A percentile compares a stretch with the other conserved stretches of the same genome.
Evolutionary conservation across 2,113 vertebrate genomes (phyloP).

Genomic region (Grallaria varia): DNA sequence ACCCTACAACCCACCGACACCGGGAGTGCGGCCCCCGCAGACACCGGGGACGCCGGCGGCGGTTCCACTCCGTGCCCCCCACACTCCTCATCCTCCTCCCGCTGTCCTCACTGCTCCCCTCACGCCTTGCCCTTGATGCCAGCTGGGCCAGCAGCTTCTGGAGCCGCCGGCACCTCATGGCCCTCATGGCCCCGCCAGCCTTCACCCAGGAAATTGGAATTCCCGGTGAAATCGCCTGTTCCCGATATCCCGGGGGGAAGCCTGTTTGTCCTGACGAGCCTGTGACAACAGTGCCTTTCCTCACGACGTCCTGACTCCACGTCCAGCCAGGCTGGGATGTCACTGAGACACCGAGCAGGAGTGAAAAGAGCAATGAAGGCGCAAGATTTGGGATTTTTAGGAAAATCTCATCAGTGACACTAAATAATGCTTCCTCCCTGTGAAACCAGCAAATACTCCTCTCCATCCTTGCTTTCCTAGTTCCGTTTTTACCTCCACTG

Average conservation of each 20-base stretch:
- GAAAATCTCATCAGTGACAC: neutral
- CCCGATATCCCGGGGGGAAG: neutral
- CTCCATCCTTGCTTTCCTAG: neutral
- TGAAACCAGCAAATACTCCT: neutral
- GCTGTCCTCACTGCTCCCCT: neutral
- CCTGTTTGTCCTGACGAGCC: slow-evolving; percentile 21
- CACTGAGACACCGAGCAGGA: neutral
- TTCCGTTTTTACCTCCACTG: neutral
- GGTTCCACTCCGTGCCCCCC: neutral
- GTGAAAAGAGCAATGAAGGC: neutral
- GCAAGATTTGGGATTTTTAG: neutral
- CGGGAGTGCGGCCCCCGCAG: neutral
- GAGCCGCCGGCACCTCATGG: too few species aligned
- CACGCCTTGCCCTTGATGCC: neutral
- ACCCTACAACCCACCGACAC: neutral
- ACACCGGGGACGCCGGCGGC: neutral
- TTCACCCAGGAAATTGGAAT: neutral
- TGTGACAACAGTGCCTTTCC: slow-evolving; percentile 71
- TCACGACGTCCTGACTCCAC: neutral
- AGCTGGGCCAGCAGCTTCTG: neutral
- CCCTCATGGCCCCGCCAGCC: neutral
- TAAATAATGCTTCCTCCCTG: neutral
- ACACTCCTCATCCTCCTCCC: neutral
- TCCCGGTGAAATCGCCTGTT: neutral
- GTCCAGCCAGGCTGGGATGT: neutral